Percentiles rank a stretch among this genome's conserved stretches.
Evolutionary conservation across 2,113 vertebrate genomes (phyloP).

Genomic region (Zosterops borbonicus): DNA sequence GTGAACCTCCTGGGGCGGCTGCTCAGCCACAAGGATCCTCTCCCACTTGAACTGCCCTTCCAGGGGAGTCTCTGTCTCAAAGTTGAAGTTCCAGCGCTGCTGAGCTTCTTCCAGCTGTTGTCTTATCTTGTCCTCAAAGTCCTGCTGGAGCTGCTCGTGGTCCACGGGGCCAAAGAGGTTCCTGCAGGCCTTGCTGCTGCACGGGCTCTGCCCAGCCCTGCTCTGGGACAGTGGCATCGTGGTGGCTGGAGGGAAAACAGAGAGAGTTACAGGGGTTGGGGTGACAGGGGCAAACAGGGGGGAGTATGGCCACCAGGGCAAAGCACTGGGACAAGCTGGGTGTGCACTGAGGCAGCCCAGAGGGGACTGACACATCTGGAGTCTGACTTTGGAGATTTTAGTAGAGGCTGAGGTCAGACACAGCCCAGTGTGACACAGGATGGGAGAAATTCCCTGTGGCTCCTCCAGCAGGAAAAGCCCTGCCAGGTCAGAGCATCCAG

Average conservation of each 20-base stretch:
- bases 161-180: constrained; percentile 89
- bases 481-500: neutral
- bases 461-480: neutral
- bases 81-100: constrained; percentile 89
- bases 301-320: neutral
- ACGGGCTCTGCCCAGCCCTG: neutral
- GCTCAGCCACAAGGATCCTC: constrained; percentile 60
- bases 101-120: constrained; percentile 80
- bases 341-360: neutral
- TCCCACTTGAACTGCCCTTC: constrained; percentile 86
- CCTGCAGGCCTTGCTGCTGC: constrained; percentile 73
- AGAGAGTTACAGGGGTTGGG: neutral
- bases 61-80: constrained; percentile 81
- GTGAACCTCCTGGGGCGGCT: neutral
- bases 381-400: neutral
- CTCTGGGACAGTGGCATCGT: constrained; percentile 70
- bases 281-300: neutral
- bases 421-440: too few relatives aligned
- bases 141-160: constrained; percentile 77
- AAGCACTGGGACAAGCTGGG: neutral
- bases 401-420: neutral
- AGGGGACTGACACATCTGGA: neutral
- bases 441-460: neutral
- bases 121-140: constrained; percentile 69
- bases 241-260: constrained; percentile 39